Evolutionary conservation across 2,113 vertebrate genomes (phyloP), one percentile per base, ranked within the genome.

Genomic region (Seriola dumerili): DNA sequence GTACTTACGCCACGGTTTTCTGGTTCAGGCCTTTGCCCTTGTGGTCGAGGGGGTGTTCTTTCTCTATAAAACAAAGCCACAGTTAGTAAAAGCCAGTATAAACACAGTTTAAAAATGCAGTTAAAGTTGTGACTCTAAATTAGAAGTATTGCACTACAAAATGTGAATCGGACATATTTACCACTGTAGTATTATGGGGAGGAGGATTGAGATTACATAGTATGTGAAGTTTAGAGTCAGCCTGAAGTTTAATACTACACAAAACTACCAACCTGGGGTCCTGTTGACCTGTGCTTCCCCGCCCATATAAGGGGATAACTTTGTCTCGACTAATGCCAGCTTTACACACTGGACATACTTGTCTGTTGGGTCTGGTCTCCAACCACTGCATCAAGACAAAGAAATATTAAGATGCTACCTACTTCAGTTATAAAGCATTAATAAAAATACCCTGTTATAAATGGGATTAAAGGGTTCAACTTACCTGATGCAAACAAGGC

Each of bases 401-500:
- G 2, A 25, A 8, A 57, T 3, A 14, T 34, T 74, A 25, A 67
- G 10, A 13, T 64, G 8, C 12, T 8, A 9, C 40, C 38, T 1
- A 8, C 12, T 62, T 52, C 1, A 21, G n/a, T 29, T 8, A n/a
- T 5, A 48, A n/a, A 46, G 17, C 3, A 16, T 3, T 9, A 5
- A n/a, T 21, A 34, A 42, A 19, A 29, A 61, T 42, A 3, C 25
- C 32, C 4, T 4, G 0, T 13, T 12, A 34, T 11, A 58, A 2
- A 1, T 10, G 3, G 3, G 4, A 50, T 46, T 0, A 11, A 29
- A 46, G 3, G 17, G 13, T 32, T 65, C 11, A 38, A 82, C 95
- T 95, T 95, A 99, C 98, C 97, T 99, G 98, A 94, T 99, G 98
- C 94, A 99, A 96, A 95, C 98, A 99, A 3, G 98, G 98, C 98